A percentile compares a stretch with the other conserved stretches of the same genome.
phyloP scores from a whole-genome alignment of 2,888 invertebrate genomes.

The Agrotis clavis region DNA sequence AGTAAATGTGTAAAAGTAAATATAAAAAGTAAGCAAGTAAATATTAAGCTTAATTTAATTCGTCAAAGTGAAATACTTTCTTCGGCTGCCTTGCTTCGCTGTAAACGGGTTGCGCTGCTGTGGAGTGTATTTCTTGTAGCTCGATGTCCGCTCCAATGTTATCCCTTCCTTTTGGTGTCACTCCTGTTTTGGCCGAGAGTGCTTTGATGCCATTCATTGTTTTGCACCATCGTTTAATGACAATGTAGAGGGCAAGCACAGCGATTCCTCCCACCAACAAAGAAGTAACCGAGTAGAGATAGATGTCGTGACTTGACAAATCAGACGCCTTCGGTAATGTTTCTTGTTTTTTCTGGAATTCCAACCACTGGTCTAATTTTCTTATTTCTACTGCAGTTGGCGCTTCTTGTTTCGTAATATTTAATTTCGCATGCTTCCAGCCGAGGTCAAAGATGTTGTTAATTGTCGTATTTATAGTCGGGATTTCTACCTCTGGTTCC shows the following conservation, averaged over 20 bases:
- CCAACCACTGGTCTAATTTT: background rate
- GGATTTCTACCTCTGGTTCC: no score
- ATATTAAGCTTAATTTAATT: background rate
- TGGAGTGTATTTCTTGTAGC: conserved; percentile 1
- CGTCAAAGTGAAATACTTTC: no score
- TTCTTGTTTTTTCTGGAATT: background rate
- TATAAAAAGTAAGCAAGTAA: background rate
- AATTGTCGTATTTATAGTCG: background rate
- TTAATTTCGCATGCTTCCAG: background rate
- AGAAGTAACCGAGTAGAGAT: conserved; percentile 1
- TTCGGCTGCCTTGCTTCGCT: no score
- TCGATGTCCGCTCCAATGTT: conserved; percentile 1
- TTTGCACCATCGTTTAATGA: conserved; percentile 1
- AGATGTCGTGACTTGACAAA: background rate
- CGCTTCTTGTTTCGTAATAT: background rate
- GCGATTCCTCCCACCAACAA: conserved; percentile 8
- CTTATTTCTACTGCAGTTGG: background rate
- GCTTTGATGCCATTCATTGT: background rate
- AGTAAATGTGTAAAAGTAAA: background rate
- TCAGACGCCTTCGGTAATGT: background rate
- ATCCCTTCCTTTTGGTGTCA: conserved; percentile 7
- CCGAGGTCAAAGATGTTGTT: background rate
- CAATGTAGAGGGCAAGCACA: background rate
- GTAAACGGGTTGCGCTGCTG: conserved; percentile 1
- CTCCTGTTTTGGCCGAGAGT: background rate